Base-by-base conservation (phyloP, 1,140 invertebrate species). In the Bombus soroeensis region DNA sequence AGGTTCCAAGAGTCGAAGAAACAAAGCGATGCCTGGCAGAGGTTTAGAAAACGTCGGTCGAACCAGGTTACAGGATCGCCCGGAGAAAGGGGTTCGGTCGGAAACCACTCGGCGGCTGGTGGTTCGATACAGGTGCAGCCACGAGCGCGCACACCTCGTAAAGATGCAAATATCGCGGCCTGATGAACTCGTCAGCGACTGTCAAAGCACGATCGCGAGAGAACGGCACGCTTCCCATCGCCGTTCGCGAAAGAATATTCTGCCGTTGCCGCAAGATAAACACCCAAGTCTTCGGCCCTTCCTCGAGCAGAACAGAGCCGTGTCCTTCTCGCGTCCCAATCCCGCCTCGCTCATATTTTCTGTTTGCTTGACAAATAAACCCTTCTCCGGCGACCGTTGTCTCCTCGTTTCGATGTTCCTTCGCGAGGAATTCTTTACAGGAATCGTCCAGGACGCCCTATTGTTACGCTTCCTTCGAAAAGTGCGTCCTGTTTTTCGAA, bases 311-410 rank as follows among this genome's bases (percentile, higher is more conserved):
- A 72, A 47, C 47, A 72, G 6, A 28, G 22, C 32, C 64, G 66
- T 59, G 22, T 81, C 76, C 73, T 43, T 28, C 22, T 18, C 32
- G 28, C 59, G 59, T 32, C 70, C 47, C 64, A 62, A 53, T 64
- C 77, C 59, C 88, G 83, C 78, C 87, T 84, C 83, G 86, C 87
- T 82, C 91, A 82, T 81, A 81, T 89, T 89, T 90, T 90, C 92
- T 94, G 92, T 94, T 94, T 94, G 91, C 89, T 93, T 90, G 90
- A 89, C 93, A 94, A 94, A 94, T 89, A 94, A 91, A 91, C 89
- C 90, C 92, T 92, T 88, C 87, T 87, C 57, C 74, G 71, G 81
- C 81, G 41, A 41, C 62, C 68, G 78, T 66, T 81, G 28, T 81
- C 70, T 32, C 41, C 75, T 62, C 71, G 72, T 39, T 12, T 39